Evolutionary conservation across 2,797 vertebrate genomes (phyloP).

Genomic region (Argya squamiceps): DNA sequence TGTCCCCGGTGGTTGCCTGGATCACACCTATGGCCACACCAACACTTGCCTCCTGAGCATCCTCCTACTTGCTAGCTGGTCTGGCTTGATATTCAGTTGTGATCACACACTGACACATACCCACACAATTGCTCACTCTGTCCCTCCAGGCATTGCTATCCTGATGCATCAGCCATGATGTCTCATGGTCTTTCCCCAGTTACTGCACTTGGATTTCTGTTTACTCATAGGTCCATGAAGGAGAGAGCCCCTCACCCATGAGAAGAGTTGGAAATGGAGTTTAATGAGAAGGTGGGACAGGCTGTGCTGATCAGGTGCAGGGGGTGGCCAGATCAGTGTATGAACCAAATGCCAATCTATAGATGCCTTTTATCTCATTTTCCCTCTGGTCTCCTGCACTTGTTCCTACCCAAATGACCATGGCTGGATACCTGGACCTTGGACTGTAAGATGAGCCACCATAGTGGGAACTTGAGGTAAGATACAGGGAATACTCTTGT

Average conservation of each 20-base stretch:
- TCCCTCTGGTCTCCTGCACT: background rate
- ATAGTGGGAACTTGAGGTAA: background rate
- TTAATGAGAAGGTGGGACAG: background rate
- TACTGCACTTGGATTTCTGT: background rate
- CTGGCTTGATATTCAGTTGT: background rate
- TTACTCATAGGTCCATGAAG: background rate
- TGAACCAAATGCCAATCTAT: background rate
- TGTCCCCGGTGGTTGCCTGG: accelerated
- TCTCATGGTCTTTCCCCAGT: background rate
- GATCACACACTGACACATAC: background rate
- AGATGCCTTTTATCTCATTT: background rate
- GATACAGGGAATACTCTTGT: background rate
- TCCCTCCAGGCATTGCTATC: background rate
- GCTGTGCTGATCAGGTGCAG: background rate
- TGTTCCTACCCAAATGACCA: background rate
- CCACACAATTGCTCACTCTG: background rate
- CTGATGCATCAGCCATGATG: background rate
- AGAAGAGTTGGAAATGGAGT: background rate
- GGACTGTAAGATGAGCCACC: background rate
- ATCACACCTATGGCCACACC: background rate
- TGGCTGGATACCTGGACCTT: background rate
- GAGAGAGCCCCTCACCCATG: background rate
- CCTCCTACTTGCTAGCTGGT: background rate
- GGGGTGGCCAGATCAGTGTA: background rate
- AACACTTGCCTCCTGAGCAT: background rate